Percentiles rank a stretch among this genome's conserved stretches.
Conservation (phyloP, 1,140 invertebrate species). For the Streblospio benedicti region DNA sequence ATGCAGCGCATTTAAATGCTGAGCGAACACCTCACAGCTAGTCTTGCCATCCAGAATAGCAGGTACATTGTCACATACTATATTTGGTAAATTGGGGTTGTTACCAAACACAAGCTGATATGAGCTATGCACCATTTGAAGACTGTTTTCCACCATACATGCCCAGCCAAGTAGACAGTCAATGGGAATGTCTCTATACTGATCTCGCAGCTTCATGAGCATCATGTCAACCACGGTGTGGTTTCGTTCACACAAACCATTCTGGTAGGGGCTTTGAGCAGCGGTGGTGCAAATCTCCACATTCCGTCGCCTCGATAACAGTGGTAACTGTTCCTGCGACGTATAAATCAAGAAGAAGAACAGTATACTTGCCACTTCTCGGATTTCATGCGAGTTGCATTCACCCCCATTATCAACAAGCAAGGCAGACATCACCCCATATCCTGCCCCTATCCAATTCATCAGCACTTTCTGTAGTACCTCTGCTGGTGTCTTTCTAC, state of each 20-base stretch:
- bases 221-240: not conserved
- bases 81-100: conserved; percentile 11
- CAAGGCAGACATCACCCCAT: not conserved
- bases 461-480: not conserved
- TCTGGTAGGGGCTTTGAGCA: not conserved
- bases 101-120: conserved; percentile 10
- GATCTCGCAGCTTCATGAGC: conserved; percentile 10
- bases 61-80: conserved; percentile 13
- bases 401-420: not conserved
- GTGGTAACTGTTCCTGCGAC: too few species aligned
- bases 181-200: conserved; percentile 7
- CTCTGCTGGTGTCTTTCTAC: not conserved
- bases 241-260: not conserved
- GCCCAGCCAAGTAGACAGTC: conserved; percentile 17
- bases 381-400: not conserved
- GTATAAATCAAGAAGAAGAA: too few species aligned
- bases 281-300: not conserved
- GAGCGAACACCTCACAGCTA: conserved; percentile 14
- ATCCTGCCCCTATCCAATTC: not conserved
- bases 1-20: conserved; percentile 20
- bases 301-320: too few species aligned
- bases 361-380: not conserved
- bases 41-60: conserved; percentile 13
- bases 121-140: conserved; percentile 21
- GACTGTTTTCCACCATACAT: conserved; percentile 20